Evolutionary conservation across 2,888 invertebrate species (phyloP).

Genomic region (Tholera decimalis): DNA sequence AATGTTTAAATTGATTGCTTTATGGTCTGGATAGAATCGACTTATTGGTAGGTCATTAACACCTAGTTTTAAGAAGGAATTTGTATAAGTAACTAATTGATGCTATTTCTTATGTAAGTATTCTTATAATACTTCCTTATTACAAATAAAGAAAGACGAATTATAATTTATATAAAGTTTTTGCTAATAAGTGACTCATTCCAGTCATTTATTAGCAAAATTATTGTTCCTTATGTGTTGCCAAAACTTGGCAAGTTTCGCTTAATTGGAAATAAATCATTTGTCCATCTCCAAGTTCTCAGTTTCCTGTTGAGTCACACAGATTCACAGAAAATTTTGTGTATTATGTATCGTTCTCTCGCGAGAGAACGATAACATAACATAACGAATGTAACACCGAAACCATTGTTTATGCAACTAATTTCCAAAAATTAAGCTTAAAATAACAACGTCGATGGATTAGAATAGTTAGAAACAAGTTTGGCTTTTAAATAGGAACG

Average conservation of each 20-base stretch:
- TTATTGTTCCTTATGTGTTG: conserved; percentile 34
- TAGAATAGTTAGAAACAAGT: conserved; percentile 32
- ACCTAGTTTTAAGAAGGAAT: not conserved
- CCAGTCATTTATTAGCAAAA: conserved; percentile 26
- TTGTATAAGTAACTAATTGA: not conserved
- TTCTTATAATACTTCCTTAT: conserved; percentile 9
- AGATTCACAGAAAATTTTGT: conserved; percentile 36
- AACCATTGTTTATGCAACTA: conserved; percentile 18
- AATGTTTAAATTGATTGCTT: not conserved
- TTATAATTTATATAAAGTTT: too few relatives aligned
- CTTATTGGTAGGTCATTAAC: conserved; percentile 1
- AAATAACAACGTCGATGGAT: not conserved
- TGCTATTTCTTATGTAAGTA: not conserved
- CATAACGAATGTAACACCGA: not conserved
- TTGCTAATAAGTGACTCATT: too few relatives aligned
- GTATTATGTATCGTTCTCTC: conserved; percentile 26
- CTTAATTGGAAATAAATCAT: conserved; percentile 55
- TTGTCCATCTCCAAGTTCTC: conserved; percentile 36
- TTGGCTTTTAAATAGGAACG: conserved; percentile 19
- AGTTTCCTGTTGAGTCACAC: conserved; percentile 51
- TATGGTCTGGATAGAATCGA: conserved; percentile 3
- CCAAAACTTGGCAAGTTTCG: conserved; percentile 47
- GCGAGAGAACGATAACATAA: too few relatives aligned
- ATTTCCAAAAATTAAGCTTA: not conserved
- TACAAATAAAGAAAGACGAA: too few relatives aligned